A percentile compares a stretch with the other conserved stretches of the same genome.
Evolutionary conservation across 2,797 vertebrate genomes (phyloP).

Genomic region (Gephyroberyx darwinii): DNA sequence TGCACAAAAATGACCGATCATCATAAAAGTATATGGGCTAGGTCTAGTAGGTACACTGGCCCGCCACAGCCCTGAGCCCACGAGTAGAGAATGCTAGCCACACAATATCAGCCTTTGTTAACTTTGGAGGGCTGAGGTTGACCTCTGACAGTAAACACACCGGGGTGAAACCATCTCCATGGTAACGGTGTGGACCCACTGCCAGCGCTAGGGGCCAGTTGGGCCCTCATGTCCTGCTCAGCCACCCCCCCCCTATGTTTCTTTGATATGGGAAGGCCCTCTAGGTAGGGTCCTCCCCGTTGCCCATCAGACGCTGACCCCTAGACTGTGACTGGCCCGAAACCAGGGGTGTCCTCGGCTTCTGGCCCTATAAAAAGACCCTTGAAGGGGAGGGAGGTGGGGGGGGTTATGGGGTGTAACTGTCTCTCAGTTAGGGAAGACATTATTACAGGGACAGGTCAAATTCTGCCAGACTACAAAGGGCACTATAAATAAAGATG

Average conservation of each 20-base stretch:
- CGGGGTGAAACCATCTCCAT: conserved; percentile 70
- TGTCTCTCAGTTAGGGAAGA: conserved; percentile 64
- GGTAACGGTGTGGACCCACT: conserved; percentile 67
- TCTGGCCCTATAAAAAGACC: conserved; percentile 69
- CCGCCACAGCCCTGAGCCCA: conserved; percentile 33
- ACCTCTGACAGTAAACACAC: conserved; percentile 78
- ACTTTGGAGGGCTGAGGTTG: conserved; percentile 44
- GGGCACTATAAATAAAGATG: conserved; percentile 62
- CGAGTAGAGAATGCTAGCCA: conserved; percentile 49
- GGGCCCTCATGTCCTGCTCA: conserved; percentile 65
- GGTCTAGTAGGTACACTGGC: conserved; percentile 44
- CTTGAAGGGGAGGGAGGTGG: conserved; percentile 57
- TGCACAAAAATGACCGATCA: conserved; percentile 25
- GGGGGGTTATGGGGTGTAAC: conserved; percentile 66
- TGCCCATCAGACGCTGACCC: conserved; percentile 68
- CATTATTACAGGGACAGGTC: conserved; percentile 75
- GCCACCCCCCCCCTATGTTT: conserved; percentile 59
- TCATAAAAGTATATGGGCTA: conserved; percentile 37
- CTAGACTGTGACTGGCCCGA: conserved; percentile 52
- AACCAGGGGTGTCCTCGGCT: conserved; percentile 64
- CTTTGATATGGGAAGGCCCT: conserved; percentile 66
- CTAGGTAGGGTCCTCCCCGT: conserved; percentile 47
- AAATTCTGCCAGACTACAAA: conserved; percentile 68
- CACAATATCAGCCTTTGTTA: conserved; percentile 75
- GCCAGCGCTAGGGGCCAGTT: conserved; percentile 65